phyloP scores from a whole-genome alignment of 2,113 vertebrate genomes.

The Oreochromis tanganicae region DNA sequence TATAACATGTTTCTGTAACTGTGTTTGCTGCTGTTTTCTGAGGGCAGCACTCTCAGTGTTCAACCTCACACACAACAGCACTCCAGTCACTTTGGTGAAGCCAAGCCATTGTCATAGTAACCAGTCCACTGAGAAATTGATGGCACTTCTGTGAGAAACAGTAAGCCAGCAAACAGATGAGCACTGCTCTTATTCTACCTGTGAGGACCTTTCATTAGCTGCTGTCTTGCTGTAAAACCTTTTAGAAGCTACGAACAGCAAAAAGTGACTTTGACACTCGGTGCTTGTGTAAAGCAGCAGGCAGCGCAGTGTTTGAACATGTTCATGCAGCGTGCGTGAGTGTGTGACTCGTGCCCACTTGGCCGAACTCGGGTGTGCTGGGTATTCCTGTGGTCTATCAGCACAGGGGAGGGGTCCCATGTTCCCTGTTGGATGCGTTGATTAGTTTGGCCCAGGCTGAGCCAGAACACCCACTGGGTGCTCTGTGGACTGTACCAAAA shows the following conservation, averaged over 20 bases:
- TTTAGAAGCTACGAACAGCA: background rate
- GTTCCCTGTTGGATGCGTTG: constrained; percentile 65
- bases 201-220: background rate
- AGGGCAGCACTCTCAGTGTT: background rate
- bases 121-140: background rate
- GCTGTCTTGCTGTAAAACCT: background rate
- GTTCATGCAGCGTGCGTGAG: background rate
- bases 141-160: background rate
- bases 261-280: background rate
- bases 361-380: constrained; percentile 31
- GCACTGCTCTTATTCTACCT: background rate
- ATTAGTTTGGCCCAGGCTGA: constrained; percentile 64
- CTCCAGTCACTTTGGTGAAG: background rate
- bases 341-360: constrained; percentile 13
- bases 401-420: constrained; percentile 14
- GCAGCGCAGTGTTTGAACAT: background rate
- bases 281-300: background rate
- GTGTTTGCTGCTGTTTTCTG: background rate
- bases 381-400: constrained; percentile 31
- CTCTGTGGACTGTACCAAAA: constrained; percentile 43
- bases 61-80: background rate
- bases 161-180: background rate
- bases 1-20: background rate
- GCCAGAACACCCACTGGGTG: constrained; percentile 32
- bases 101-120: background rate